Evolutionary conservation across 2,888 invertebrate genomes (phyloP), one percentile per base, ranked within the genome.

Genomic region (Xestia c-nigrum): DNA sequence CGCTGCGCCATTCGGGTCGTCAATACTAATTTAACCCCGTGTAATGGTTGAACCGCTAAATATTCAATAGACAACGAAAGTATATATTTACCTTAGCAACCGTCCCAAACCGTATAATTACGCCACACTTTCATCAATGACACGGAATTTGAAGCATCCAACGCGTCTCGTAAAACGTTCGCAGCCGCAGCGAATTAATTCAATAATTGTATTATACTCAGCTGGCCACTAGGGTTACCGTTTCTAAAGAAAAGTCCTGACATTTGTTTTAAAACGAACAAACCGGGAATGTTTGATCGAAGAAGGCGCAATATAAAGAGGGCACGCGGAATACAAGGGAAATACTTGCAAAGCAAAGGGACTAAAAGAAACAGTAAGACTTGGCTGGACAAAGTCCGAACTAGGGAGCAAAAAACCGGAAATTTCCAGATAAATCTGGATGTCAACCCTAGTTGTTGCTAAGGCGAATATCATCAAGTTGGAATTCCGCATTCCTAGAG

Each of bases 401-500:
- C 21, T 21, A 12, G 7, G 4, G 3, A 7, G 3, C n/a, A 16
- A 64, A 64, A 64, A 43, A 4, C 64, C 64, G 43, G 64, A 64
- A 43, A 16, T 10, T 0, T 61, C 64, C 64, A 4, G n/a, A 64
- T 9, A 43, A 64, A 64, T 43, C 19, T 38, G 38, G 61, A 19
- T 43, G n/a, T n/a, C 43, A 64, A 64, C 64, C 43, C 43, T 64
- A 64, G 64, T 4, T 24, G 91, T 90, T 91, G 88, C 89, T 90
- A 88, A 83, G 90, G 81, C 84, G 85, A 89, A 88, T 90, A 89
- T 89, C 86, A 86, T 84, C 84, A 87, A 87, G 86, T 88, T 86
- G 85, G 85, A 88, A 90, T 95, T 95, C 94, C 94, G 93, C 94
- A 94, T 95, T 95, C 94, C 90, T 76, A 79, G 76, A 89, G 89